Conservation (phyloP, 2,888 invertebrate genomes). For the Arge pagana region DNA sequence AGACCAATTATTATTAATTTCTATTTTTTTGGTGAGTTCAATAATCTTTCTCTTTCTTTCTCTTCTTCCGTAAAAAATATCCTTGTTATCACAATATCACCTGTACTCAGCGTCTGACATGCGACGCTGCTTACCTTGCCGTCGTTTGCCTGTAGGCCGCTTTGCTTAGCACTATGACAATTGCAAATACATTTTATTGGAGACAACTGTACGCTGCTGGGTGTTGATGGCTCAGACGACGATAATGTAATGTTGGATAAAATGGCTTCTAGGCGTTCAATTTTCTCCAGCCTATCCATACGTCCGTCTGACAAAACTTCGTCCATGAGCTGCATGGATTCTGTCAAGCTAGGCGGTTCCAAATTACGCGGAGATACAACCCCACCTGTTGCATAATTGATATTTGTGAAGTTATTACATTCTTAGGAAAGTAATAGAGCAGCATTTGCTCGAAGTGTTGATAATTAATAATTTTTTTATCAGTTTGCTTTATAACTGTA, state of each 20-base stretch:
- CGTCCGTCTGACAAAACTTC: conserved; percentile 80
- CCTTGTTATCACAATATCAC: conserved; percentile 89
- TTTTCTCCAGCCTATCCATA: conserved; percentile 84
- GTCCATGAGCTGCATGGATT: conserved; percentile 89
- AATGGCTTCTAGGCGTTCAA: conserved; percentile 85
- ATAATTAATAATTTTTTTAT: too few species aligned
- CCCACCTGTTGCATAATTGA: conserved; percentile 48
- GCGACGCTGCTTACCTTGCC: conserved; percentile 56
- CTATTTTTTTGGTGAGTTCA: conserved; percentile 61
- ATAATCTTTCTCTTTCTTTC: conserved; percentile 62
- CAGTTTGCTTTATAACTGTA: too few species aligned
- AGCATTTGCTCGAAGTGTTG: too few species aligned
- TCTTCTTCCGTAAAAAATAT: conserved; percentile 70
- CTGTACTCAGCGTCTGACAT: conserved; percentile 87
- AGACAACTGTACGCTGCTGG: conserved; percentile 58
- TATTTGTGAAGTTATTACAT: conserved; percentile 3
- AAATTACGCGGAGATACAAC: conserved; percentile 76
- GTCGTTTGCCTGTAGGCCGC: conserved; percentile 41
- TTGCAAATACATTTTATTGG: conserved; percentile 63
- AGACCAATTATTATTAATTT: conserved; percentile 20
- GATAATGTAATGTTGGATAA: conserved; percentile 78
- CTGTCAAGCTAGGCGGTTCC: conserved; percentile 81
- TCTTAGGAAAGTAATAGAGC: conserved; percentile 5
- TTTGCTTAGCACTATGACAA: conserved; percentile 58
- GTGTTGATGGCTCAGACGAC: conserved; percentile 62